A percentile compares a stretch with the other conserved stretches of the same genome.
These are phyloP conservation scores for Pemphredon lugubris DNA, from an alignment of 2,888 invertebrate genomes.

Conservation along the genomic window DNA sequence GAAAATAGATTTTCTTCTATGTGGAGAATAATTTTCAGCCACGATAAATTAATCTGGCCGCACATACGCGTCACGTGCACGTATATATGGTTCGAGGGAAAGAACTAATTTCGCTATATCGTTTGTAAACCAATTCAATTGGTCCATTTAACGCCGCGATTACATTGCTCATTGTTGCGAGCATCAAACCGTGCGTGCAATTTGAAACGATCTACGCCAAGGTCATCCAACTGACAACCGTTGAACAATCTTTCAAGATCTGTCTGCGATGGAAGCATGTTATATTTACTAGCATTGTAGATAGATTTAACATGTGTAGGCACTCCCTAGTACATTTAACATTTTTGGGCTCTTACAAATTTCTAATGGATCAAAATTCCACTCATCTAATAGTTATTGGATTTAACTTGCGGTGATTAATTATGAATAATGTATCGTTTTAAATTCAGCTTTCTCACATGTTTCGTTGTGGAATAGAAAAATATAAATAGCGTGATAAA, in stretches of 20 bases:
- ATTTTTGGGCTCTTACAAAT: not conserved
- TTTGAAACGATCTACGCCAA: conserved; percentile 19
- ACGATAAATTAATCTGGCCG: conserved; percentile 3
- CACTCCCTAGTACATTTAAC: conserved; percentile 21
- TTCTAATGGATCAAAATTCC: no score
- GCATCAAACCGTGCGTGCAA: conserved; percentile 13
- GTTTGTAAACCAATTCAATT: conserved; percentile 41
- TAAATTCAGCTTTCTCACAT: no score
- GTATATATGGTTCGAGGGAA: conserved; percentile 6
- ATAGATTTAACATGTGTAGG: conserved; percentile 23
- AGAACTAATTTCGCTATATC: conserved; percentile 15
- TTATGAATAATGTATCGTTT: no score
- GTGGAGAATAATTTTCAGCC: not conserved
- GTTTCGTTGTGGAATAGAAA: no score
- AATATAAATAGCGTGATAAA: no score
- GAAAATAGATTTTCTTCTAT: not conserved
- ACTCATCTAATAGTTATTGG: no score
- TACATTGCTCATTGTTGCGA: conserved; percentile 6
- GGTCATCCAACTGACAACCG: conserved; percentile 15
- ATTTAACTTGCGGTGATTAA: no score
- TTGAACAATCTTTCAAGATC: no score
- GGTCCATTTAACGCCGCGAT: conserved; percentile 41
- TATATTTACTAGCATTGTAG: conserved; percentile 10
- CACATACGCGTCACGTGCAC: not conserved
- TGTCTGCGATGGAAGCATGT: no score